Evolutionary conservation across 2,113 vertebrate species (phyloP), one percentile per base, ranked within the genome.

Genomic region (Baryphthengus martii): DNA sequence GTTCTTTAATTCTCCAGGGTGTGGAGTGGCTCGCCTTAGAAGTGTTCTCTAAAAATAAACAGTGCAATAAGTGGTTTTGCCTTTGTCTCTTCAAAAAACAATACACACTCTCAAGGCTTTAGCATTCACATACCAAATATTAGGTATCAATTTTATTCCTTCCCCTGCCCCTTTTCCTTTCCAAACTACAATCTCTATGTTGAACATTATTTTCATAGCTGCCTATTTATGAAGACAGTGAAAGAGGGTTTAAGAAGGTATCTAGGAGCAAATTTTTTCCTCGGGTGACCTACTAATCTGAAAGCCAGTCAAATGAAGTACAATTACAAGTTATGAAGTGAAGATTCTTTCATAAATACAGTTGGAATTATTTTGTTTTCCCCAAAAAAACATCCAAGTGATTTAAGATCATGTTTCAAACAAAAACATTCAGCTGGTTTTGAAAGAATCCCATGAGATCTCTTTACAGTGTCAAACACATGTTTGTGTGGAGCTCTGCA

Each of bases 1-100:
- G 65, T 97, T 98, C 98, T 98, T 99, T 96, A 99, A 98, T 97
- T 99, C 99, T 16, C 99, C 99, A 4, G 99, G 99, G 97, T 99
- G 99, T 93, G 99, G 99, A 28, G 99, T 99, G 93, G 99, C 99
- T 90, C 98, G 98, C 59, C 99, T 98, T 84, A 99, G 98, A 72
- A 99, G 98, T 80, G 98, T 99, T 97, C 98, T 98, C 98, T 98
- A 90, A 96, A 98, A 98, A 96, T 93, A 97, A 97, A 97, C 93
- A 96, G 96, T 0, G 82, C 82, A 95, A 72, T 96, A 89, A 97
- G 84, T 83, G 90, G 74, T 91, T 97, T 92, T 93, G 91, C 81
- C 85, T 94, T 72, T 10, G 17, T 90, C 85, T 68, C 63, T 78
- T 81, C 83, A 47, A 90, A 90, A 86, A 93, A 83, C 74, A 95